Evolutionary conservation across 2,797 vertebrate genomes (phyloP), one percentile per base, ranked within the genome.

Genomic region (Lindbergichthys nudifrons): DNA sequence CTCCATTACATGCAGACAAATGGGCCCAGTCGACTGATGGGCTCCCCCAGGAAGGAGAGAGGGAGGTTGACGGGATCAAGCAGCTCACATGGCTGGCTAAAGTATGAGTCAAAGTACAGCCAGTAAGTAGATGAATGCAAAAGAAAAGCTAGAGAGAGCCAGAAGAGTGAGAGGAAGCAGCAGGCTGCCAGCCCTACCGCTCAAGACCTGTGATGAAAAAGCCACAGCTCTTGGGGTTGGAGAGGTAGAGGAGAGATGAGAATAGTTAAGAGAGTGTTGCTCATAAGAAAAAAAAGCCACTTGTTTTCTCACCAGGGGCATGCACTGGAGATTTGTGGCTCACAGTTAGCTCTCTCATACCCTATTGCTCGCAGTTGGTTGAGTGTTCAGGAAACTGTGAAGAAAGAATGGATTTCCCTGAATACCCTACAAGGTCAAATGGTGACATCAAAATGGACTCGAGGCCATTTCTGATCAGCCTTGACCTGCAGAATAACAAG

Each of bases 1-100:
- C 87, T 93, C 86, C 85, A 92, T 92, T 92, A 91, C 87, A 77
- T 81, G 73, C 84, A 88, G 88, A 92, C 86, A 91, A 94, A 93
- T 84, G 88, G 88, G 71, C 77, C 69, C 53, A 42, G 74, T 65
- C 59, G 68, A 70, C 76, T 65, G 75, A 75, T 69, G 71, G 75
- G 66, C 65, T 70, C 62, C 80, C 80, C 77, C 82, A 61, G 75
- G 86, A 83, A 73, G 81, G 60, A 39, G 68, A 36, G 64, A 53
- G 73, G 32, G 60, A 60, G 80, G 82, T 82, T 51, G 66, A 59
- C 26, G 21, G 86, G 79, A 87, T 86, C 85, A 89, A 90, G 86
- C 54, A 64, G 85, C 88, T 81, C 88, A 80, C 87, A 70, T 65
- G 63, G 63, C 72, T 56, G 75, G 76, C 67, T 65, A 54, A 63